Percentiles rank a stretch among this genome's conserved stretches.
Evolutionary conservation across 1,140 invertebrate species (phyloP).

Genomic region (Bradynema listronoti): DNA sequence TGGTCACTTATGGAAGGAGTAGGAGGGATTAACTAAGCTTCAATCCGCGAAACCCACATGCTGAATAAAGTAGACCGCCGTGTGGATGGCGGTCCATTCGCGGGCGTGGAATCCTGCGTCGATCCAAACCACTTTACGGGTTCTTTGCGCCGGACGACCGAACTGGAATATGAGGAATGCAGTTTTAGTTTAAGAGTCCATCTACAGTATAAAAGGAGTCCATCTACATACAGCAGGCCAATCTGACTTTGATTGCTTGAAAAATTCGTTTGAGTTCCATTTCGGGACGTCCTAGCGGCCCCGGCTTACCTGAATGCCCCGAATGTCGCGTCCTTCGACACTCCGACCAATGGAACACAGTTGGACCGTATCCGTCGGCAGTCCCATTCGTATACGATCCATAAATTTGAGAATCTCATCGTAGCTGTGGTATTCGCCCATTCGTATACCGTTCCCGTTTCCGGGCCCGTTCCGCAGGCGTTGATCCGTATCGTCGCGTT

Average conservation of each 20-base stretch:
- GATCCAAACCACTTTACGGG: constrained; percentile 52
- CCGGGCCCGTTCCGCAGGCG: neutral
- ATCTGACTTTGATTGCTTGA: no score
- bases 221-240: no score
- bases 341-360: constrained; percentile 28
- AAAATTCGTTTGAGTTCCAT: no score
- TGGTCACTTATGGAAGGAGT: no score
- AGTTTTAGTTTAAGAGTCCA: no score
- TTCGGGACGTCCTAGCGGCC: no score
- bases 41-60: constrained; percentile 27
- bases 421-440: constrained; percentile 30
- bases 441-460: constrained; percentile 20
- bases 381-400: constrained; percentile 12
- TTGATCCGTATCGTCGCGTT: neutral
- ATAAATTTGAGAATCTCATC: constrained; percentile 25
- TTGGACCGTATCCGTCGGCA: constrained; percentile 15
- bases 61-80: constrained; percentile 56
- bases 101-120: constrained; percentile 45
- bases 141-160: constrained; percentile 24
- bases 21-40: neutral
- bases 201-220: no score
- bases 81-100: constrained; percentile 47
- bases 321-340: constrained; percentile 33
- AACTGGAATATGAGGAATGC: constrained; percentile 39
- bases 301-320: constrained; percentile 46